phyloP scores from a whole-genome alignment of 2,888 invertebrate genomes.

The Bugulina stolonifera region DNA sequence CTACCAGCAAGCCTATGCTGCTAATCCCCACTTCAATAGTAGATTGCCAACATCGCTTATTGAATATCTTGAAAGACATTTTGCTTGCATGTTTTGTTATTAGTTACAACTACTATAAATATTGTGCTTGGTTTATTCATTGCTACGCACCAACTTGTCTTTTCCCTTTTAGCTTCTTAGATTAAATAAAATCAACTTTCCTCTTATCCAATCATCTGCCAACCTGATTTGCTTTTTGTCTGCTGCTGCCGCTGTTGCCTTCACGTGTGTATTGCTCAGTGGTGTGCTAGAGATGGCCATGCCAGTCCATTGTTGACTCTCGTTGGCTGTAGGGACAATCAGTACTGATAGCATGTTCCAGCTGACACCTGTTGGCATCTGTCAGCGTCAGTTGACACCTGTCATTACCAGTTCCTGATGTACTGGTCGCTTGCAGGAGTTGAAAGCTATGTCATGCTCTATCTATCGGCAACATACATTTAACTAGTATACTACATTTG shows the following conservation, averaged over 20 bases:
- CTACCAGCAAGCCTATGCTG: background rate
- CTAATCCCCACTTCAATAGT: slow-evolving; percentile 21
- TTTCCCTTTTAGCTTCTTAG: slow-evolving; percentile 23
- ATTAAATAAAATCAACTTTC: slow-evolving; percentile 22
- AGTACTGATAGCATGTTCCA: too few species aligned
- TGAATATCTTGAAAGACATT: slow-evolving; percentile 25
- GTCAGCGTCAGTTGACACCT: too few species aligned
- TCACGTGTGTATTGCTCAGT: background rate
- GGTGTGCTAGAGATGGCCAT: background rate
- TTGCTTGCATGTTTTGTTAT: slow-evolving; percentile 26
- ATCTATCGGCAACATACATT: too few species aligned
- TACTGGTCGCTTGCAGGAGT: too few species aligned
- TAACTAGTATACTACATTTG: too few species aligned
- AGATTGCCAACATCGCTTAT: slow-evolving; percentile 19
- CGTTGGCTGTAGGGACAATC: too few species aligned
- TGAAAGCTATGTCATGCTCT: too few species aligned
- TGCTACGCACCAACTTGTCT: slow-evolving; percentile 25
- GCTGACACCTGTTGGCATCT: too few species aligned
- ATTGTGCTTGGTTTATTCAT: slow-evolving; percentile 26
- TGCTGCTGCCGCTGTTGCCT: background rate
- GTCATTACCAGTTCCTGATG: too few species aligned
- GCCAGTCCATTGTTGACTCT: background rate
- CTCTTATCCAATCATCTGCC: slow-evolving; percentile 18
- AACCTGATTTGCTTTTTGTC: slow-evolving; percentile 13
- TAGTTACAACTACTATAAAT: slow-evolving; percentile 9